Evolutionary conservation across 1,140 invertebrate genomes (phyloP).

Genomic region (Drosophila obscura): DNA sequence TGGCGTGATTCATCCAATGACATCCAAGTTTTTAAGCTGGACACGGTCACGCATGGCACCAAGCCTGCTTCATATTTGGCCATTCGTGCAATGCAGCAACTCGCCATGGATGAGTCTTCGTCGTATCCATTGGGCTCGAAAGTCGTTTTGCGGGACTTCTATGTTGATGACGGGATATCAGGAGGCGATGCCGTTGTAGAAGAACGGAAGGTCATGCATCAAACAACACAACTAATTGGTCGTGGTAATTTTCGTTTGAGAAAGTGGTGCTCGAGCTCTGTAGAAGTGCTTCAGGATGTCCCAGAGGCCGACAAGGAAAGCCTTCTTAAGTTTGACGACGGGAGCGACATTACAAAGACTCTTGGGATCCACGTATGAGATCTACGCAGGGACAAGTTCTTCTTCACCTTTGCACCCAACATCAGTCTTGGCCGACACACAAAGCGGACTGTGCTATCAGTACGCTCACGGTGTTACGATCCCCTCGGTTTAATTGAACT

Average conservation of each 20-base stretch:
- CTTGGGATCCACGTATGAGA: constrained; percentile 13
- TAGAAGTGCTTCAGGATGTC: no score
- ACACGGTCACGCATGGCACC: constrained; percentile 4
- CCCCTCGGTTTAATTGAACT: background rate
- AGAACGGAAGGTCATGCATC: no score
- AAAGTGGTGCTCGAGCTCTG: no score
- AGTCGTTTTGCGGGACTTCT: constrained; percentile 66
- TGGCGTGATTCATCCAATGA: constrained; percentile 71
- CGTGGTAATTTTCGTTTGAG: no score
- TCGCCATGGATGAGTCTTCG: constrained; percentile 69
- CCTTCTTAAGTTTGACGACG: constrained; percentile 17
- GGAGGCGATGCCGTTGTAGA: no score
- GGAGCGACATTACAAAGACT: constrained; percentile 21
- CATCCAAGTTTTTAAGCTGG: constrained; percentile 54
- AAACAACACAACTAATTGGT: no score
- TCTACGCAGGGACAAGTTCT: background rate
- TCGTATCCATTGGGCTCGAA: constrained; percentile 18
- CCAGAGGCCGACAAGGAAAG: constrained; percentile 35
- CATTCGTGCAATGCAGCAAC: constrained; percentile 58
- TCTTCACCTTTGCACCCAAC: background rate
- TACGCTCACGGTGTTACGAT: background rate
- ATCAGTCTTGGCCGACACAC: background rate
- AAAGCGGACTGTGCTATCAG: background rate
- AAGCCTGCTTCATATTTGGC: constrained; percentile 61
- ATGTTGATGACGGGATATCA: constrained; percentile 61